Conservation (phyloP, 2,888 invertebrate genomes). For the Resseliella maxima region DNA sequence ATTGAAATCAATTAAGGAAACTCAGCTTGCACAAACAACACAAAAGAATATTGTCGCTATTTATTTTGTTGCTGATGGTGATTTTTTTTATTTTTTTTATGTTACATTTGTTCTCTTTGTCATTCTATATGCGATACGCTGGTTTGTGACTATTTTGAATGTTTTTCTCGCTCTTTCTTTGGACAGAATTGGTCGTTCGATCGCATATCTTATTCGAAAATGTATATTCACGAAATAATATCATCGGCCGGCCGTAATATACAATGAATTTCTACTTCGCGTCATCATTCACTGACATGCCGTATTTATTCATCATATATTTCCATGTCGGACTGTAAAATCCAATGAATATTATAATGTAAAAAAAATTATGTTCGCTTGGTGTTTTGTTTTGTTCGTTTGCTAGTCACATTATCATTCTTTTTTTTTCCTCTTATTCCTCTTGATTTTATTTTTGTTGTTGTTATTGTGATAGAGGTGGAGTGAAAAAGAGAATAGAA, state of each 20-base stretch:
- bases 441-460: not conserved
- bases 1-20: constrained; percentile 62
- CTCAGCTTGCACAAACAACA: constrained; percentile 55
- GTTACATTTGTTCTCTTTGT: not conserved
- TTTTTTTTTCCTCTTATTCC: not conserved
- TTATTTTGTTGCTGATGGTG: constrained; percentile 53
- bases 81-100: not conserved
- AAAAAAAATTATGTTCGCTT: not conserved
- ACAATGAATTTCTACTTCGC: not conserved
- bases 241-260: not conserved
- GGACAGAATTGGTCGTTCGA: not conserved
- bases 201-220: not conserved
- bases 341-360: constrained; percentile 42
- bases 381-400: constrained; percentile 26
- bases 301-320: constrained; percentile 37
- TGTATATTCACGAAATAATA: constrained; percentile 20
- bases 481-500: too few species aligned
- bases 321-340: constrained; percentile 26
- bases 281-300: constrained; percentile 23
- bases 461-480: too few species aligned
- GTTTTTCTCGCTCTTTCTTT: not conserved
- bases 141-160: not conserved
- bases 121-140: not conserved
- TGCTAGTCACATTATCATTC: not conserved
- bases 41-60: constrained; percentile 49